Evolutionary conservation across 2,797 vertebrate species (phyloP).

Genomic region (Sibirionetta formosa): DNA sequence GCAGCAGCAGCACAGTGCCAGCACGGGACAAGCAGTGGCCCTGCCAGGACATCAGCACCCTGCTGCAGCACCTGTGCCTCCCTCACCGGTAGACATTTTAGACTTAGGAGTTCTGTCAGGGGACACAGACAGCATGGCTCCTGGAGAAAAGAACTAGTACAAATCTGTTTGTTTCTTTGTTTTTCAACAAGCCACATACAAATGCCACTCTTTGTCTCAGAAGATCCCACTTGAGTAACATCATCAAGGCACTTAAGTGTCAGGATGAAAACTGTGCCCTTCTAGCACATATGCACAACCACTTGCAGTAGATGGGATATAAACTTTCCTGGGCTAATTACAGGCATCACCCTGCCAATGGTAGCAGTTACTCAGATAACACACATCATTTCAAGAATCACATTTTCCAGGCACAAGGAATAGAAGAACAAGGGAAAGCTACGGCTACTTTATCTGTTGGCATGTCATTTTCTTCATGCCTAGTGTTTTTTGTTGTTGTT

Average conservation of each 20-base stretch:
- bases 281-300: accelerated
- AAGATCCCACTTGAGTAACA: neutral
- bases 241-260: neutral
- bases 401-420: neutral
- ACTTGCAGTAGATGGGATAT: neutral
- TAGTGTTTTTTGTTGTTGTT: neutral
- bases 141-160: neutral
- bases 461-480: accelerated
- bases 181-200: neutral
- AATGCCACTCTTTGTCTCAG: neutral
- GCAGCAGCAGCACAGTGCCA: accelerated
- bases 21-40: too few species aligned
- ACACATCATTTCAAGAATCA: neutral
- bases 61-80: accelerated
- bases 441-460: neutral
- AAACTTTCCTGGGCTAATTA: too few species aligned
- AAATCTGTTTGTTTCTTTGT: neutral
- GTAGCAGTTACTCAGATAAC: neutral
- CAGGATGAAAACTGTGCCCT: neutral
- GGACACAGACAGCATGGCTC: neutral
- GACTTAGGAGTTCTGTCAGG: neutral
- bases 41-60: accelerated
- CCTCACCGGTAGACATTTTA: neutral
- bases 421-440: neutral
- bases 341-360: neutral